Conservation (phyloP, 2,888 invertebrate species). For the Eueremaeus valkanovi region DNA sequence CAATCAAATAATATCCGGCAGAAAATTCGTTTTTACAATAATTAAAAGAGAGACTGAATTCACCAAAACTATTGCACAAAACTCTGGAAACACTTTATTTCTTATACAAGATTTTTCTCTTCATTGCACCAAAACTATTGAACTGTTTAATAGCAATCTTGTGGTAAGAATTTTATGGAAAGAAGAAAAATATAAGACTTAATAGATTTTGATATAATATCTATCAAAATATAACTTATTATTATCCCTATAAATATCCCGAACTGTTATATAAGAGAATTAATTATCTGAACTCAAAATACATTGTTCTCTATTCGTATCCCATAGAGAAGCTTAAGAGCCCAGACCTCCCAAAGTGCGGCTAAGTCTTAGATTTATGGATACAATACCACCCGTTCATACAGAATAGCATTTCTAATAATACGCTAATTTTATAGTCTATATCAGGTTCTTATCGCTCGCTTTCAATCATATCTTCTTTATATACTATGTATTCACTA, state of each 20-base stretch:
- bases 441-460: not conserved
- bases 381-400: slow-evolving; percentile 1
- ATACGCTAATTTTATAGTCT: slow-evolving; percentile 10
- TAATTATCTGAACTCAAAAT: not conserved
- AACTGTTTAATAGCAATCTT: too few species aligned
- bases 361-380: not conserved
- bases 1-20: too few species aligned
- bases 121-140: too few species aligned
- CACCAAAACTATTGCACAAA: too few species aligned
- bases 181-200: not conserved
- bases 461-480: not conserved
- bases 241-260: not conserved
- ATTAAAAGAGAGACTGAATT: too few species aligned
- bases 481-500: not conserved
- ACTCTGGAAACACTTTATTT: too few species aligned
- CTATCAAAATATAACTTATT: not conserved
- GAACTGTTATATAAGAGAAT: not conserved
- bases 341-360: slow-evolving; percentile 1
- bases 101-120: too few species aligned
- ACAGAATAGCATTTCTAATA: not conserved
- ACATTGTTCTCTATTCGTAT: not conserved
- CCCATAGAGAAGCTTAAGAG: not conserved
- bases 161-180: not conserved
- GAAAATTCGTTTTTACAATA: too few species aligned
- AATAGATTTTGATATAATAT: not conserved